Conservation (phyloP, 2,797 vertebrate species). For the Xerus rutilus region DNA sequence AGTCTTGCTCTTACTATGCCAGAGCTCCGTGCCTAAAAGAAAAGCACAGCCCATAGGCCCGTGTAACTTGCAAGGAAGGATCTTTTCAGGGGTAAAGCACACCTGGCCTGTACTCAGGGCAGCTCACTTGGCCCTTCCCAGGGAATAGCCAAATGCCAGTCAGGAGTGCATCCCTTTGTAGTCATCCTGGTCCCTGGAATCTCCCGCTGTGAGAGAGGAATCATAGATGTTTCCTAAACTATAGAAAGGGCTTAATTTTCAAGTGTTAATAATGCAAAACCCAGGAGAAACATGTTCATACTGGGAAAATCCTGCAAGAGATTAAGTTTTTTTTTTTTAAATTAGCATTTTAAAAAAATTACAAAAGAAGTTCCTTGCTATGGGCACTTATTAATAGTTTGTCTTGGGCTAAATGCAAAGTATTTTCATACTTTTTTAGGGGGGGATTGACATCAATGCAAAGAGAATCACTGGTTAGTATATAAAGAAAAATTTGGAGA, state of each 20-base stretch:
- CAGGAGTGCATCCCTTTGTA: background rate
- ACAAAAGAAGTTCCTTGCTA: constrained; percentile 25
- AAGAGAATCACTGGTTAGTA: background rate
- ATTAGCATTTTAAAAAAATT: constrained; percentile 27
- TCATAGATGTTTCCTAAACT: constrained; percentile 22
- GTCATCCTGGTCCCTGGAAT: background rate
- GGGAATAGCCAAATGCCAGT: background rate
- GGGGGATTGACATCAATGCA: background rate
- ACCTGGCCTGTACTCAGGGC: background rate
- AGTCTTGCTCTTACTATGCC: background rate
- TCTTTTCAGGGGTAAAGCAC: background rate
- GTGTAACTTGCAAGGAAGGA: background rate
- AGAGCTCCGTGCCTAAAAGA: background rate
- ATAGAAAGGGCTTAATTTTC: constrained; percentile 58
- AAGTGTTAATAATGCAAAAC: constrained; percentile 59
- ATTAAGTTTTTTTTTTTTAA: background rate
- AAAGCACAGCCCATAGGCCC: background rate
- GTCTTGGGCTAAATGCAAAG: background rate
- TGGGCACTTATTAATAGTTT: constrained; percentile 42
- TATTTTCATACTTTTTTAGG: background rate
- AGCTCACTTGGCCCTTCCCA: background rate
- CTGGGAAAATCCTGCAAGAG: constrained; percentile 58
- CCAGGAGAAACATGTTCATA: constrained; percentile 40
- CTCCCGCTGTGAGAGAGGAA: background rate
- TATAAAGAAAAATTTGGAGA: background rate